phyloP scores from a whole-genome alignment of 2,888 invertebrate genomes.

The Pediacus dermestoides region DNA sequence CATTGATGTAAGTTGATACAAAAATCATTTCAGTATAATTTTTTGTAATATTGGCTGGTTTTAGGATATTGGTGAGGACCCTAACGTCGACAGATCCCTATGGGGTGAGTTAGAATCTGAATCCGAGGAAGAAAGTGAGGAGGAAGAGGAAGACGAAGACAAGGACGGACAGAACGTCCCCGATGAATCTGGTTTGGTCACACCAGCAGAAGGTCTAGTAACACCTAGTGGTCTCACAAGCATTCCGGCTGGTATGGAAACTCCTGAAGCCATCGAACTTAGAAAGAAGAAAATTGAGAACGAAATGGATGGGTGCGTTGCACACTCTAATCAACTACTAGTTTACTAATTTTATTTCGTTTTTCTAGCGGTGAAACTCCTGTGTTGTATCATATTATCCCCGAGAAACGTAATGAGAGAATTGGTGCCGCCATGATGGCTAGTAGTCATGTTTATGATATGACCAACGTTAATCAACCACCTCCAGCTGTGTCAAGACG shows the following conservation, averaged over 20 bases:
- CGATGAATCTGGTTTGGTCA: slow-evolving; percentile 82
- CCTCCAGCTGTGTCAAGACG: slow-evolving; percentile 36
- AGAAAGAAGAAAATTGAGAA: slow-evolving; percentile 95
- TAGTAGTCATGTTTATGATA: slow-evolving; percentile 96
- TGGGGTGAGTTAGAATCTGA: slow-evolving; percentile 98
- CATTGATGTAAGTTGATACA: slow-evolving; percentile 66
- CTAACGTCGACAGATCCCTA: slow-evolving; percentile 86
- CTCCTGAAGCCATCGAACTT: slow-evolving; percentile 97
- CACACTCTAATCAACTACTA: neutral
- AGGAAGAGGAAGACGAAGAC: slow-evolving; percentile 67
- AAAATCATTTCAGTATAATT: slow-evolving; percentile 9
- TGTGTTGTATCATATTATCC: slow-evolving; percentile 90
- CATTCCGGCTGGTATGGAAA: slow-evolving; percentile 94
- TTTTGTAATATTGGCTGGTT: slow-evolving; percentile 13
- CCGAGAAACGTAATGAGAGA: slow-evolving; percentile 89
- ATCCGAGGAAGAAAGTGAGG: slow-evolving; percentile 71
- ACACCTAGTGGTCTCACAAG: slow-evolving; percentile 92
- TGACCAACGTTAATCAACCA: slow-evolving; percentile 62
- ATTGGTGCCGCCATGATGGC: slow-evolving; percentile 95
- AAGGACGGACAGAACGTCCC: slow-evolving; percentile 57
- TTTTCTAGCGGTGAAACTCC: slow-evolving; percentile 80
- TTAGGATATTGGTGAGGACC: slow-evolving; percentile 68
- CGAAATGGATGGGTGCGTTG: slow-evolving; percentile 83
- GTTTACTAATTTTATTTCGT: too few relatives aligned
- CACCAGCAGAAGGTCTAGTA: slow-evolving; percentile 88